Percentiles rank a stretch among this genome's conserved stretches.
Evolutionary conservation across 2,797 vertebrate species (phyloP).

Genomic region (Antennarius maculatus): DNA sequence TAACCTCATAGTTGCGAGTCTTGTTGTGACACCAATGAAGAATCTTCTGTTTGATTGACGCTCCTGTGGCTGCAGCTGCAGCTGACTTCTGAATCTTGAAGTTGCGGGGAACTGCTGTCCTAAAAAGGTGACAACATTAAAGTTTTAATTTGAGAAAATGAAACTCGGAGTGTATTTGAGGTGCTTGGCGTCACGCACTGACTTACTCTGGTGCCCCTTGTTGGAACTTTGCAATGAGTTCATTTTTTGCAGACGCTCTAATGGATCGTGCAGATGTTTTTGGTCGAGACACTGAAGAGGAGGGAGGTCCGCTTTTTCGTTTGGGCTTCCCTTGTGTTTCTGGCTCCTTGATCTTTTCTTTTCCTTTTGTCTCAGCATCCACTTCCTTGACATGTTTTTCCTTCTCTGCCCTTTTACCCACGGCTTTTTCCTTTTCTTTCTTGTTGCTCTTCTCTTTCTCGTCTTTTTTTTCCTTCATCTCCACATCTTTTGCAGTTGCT

Average conservation of each 20-base stretch:
- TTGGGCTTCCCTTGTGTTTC: constrained; percentile 76
- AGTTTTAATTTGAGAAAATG: not conserved
- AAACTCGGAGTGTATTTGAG: not conserved
- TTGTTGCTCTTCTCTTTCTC: constrained; percentile 33
- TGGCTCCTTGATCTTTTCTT: constrained; percentile 60
- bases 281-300: constrained; percentile 62
- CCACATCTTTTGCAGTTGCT: constrained; percentile 17
- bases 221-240: constrained; percentile 84
- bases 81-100: constrained; percentile 88
- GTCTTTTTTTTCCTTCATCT: constrained; percentile 19
- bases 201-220: constrained; percentile 81
- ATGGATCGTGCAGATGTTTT: constrained; percentile 66
- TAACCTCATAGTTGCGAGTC: constrained; percentile 92
- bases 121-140: constrained; percentile 44
- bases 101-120: constrained; percentile 74
- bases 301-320: constrained; percentile 61
- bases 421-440: constrained; percentile 16
- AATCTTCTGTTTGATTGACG: constrained; percentile 96
- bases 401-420: constrained; percentile 35
- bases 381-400: constrained; percentile 41
- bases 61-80: constrained; percentile 83
- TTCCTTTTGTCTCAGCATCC: constrained; percentile 51
- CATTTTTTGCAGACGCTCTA: constrained; percentile 70
- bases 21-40: constrained; percentile 96
- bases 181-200: not conserved